A percentile compares a stretch with the other conserved stretches of the same genome.
These are phyloP conservation scores for Drosophila pandora DNA, from an alignment of 1,140 invertebrate genomes.

Conservation along the genomic window DNA sequence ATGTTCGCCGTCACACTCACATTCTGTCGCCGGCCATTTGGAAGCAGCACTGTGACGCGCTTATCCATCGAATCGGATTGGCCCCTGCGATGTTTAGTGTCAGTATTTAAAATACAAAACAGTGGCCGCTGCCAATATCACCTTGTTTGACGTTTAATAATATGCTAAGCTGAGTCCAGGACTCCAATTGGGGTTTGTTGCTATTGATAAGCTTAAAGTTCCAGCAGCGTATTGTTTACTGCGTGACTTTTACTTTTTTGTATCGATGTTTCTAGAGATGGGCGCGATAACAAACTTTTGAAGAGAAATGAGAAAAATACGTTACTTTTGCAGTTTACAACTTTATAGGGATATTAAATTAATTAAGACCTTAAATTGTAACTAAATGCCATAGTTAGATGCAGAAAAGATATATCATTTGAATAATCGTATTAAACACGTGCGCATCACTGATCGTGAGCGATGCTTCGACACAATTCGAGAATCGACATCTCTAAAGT, in stretches of 20 bases:
- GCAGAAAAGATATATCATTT: not conserved
- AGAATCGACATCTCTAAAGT: not conserved
- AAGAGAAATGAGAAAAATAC: not conserved
- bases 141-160: slow-evolving; percentile 12
- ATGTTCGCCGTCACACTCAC: slow-evolving; percentile 89
- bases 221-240: slow-evolving; percentile 1
- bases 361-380: not conserved
- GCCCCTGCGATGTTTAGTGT: slow-evolving; percentile 6
- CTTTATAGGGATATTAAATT: not conserved
- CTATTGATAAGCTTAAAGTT: slow-evolving; percentile 6
- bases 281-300: not conserved
- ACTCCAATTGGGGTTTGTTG: not conserved
- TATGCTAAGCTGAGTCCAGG: not conserved
- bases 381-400: not conserved
- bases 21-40: slow-evolving; percentile 88
- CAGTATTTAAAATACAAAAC: not conserved
- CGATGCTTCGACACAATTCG: not conserved
- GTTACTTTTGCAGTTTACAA: not conserved
- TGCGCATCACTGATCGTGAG: not conserved
- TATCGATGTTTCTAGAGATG: not conserved
- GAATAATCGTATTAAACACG: not conserved
- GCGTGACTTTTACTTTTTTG: not conserved
- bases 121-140: not conserved
- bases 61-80: slow-evolving; percentile 61
- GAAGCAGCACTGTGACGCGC: slow-evolving; percentile 86